Conservation (phyloP, 2,888 invertebrate genomes). For the Trissonchulus sp. region DNA sequence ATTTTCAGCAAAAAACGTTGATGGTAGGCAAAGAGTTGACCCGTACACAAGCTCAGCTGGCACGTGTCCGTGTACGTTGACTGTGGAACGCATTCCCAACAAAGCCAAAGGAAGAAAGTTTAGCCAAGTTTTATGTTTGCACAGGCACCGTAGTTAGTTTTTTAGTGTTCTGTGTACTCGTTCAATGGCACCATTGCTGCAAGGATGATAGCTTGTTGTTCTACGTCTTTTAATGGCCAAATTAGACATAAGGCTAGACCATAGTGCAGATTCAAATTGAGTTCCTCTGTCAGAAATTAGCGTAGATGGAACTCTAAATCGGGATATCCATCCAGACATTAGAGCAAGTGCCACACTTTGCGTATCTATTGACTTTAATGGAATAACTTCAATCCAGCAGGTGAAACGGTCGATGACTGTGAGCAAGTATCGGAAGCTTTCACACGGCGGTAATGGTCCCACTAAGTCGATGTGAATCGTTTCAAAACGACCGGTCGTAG, state of each 20-base stretch:
- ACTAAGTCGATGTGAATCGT: constrained; percentile 23
- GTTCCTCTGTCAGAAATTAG: constrained; percentile 14
- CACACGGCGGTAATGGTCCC: constrained; percentile 20
- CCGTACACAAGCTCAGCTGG: constrained; percentile 17
- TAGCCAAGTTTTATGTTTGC: background rate
- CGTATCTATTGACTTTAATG: background rate
- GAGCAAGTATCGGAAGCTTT: constrained; percentile 4
- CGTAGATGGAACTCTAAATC: constrained; percentile 17
- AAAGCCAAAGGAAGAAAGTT: constrained; percentile 9
- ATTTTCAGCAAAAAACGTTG: background rate
- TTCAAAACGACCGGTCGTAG: constrained; percentile 5
- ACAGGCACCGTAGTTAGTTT: background rate
- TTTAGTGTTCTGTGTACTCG: constrained; percentile 12
- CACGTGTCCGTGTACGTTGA: background rate
- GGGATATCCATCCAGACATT: constrained; percentile 5
- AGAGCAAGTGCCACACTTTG: constrained; percentile 4
- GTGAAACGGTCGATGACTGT: constrained; percentile 19
- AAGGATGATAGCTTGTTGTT: constrained; percentile 17
- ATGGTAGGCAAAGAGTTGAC: background rate
- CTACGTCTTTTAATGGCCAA: background rate
- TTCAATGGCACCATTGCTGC: constrained; percentile 19
- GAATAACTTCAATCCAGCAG: constrained; percentile 18
- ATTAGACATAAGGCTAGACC: background rate
- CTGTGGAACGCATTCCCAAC: constrained; percentile 9
- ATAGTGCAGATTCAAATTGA: constrained; percentile 17